Percentiles rank a stretch among this genome's conserved stretches.
phyloP scores from a whole-genome alignment of 2,888 invertebrate species.

The Nycteola revayana region DNA sequence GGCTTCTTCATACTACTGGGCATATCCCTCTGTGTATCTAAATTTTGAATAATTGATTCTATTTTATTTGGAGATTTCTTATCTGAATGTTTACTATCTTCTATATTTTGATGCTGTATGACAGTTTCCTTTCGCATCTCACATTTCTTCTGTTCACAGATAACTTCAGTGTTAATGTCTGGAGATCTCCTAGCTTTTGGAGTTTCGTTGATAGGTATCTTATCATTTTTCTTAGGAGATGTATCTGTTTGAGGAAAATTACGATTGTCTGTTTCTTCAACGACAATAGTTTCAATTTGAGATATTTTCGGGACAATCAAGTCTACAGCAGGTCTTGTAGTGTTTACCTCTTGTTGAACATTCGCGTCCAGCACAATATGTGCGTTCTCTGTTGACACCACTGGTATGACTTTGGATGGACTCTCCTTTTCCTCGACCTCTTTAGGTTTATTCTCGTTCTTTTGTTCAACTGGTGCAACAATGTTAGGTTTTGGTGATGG shows the following conservation, averaged over 20 bases:
- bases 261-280: conserved; percentile 66
- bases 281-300: conserved; percentile 69
- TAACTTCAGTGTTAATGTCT: conserved; percentile 46
- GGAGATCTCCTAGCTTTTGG: conserved; percentile 59
- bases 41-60: conserved; percentile 63
- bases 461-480: conserved; percentile 48
- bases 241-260: conserved; percentile 46
- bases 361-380: conserved; percentile 70
- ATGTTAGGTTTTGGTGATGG: conserved; percentile 68
- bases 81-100: conserved; percentile 56
- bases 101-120: conserved; percentile 67
- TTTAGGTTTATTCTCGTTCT: conserved; percentile 58
- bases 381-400: conserved; percentile 68
- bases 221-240: conserved; percentile 61
- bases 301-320: conserved; percentile 58
- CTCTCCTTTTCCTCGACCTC: conserved; percentile 65
- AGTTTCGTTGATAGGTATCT: conserved; percentile 57
- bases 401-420: conserved; percentile 68
- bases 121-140: conserved; percentile 74
- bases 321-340: conserved; percentile 50
- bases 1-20: conserved; percentile 51
- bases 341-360: conserved; percentile 55
- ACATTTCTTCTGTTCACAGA: conserved; percentile 55
- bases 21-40: conserved; percentile 62
- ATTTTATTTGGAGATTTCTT: conserved; percentile 70